Percentiles rank a stretch among this genome's conserved stretches.
These are phyloP conservation scores for Thecocarcelia acutangulata DNA, from an alignment of 2,888 invertebrate species.

Conservation along the genomic window DNA sequence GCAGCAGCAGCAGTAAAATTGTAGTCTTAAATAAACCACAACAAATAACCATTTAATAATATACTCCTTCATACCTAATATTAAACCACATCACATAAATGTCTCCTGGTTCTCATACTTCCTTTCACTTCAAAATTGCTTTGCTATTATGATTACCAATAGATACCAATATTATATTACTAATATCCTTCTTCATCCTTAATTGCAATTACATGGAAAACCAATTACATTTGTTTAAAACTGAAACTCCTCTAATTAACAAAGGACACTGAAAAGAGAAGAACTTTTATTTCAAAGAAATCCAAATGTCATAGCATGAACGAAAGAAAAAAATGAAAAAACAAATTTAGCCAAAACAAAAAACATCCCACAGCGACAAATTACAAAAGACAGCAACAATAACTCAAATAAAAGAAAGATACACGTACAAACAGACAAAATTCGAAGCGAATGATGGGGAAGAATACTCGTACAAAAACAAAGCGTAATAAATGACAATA, in stretches of 20 bases:
- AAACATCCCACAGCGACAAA: slow-evolving; percentile 78
- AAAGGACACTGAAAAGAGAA: slow-evolving; percentile 21
- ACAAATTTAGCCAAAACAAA: slow-evolving; percentile 75
- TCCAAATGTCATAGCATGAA: slow-evolving; percentile 44
- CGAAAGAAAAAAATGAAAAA: slow-evolving; percentile 29
- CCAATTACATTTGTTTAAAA: slow-evolving; percentile 60
- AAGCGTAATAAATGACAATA: slow-evolving; percentile 70
- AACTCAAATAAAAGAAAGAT: slow-evolving; percentile 59
- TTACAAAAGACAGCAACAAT: slow-evolving; percentile 73
- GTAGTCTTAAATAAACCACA: no score
- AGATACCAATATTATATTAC: neutral
- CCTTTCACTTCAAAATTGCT: neutral
- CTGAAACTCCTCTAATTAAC: slow-evolving; percentile 36
- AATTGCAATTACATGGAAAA: slow-evolving; percentile 59
- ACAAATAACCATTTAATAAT: no score
- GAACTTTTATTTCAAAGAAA: slow-evolving; percentile 40
- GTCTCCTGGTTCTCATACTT: no score
- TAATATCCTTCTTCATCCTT: slow-evolving; percentile 45
- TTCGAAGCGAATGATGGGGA: slow-evolving; percentile 37
- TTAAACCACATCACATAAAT: neutral
- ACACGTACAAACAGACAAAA: slow-evolving; percentile 28
- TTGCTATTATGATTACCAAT: slow-evolving; percentile 43
- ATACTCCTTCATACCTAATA: no score
- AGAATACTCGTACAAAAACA: slow-evolving; percentile 43
- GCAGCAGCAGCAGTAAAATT: no score